Evolutionary conservation across 2,113 vertebrate species (phyloP), one percentile per base, ranked within the genome.

Genomic region (Hystrix brachyura): DNA sequence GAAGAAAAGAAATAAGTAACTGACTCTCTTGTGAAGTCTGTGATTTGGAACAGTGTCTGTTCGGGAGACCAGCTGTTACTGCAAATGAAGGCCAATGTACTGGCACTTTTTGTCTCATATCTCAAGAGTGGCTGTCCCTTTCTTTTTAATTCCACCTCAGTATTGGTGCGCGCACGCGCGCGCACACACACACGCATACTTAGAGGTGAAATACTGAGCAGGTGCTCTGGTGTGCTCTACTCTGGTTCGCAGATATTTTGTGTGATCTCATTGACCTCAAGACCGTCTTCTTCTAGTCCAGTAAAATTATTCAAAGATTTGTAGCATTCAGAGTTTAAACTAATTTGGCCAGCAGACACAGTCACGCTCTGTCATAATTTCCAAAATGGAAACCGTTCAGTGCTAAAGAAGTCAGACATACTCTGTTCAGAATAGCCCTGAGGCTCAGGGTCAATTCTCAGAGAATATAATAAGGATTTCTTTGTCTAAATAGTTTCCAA

Each of bases 21-120:
- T 62, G 53, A 51, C 94, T 97, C 76, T 87, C 29, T 10, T 95
- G 53, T 92, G 67, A 92, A 94, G 69, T 87, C 69, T 97, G 46
- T 62, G 87, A 90, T 79, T 94, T 85, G 94, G 92, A 95, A 81
- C 12, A 74, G 23, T 7, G 27, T 25, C 95, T 93, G 17, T 62
- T 93, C 62, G 34, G 27, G 64, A 82, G 87, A 94, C 94, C 64
- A 92, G 53, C 55, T 87, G 55, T 51, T 93, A 81, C 48, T 57
- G 25, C 65, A 96, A 60, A 90, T 67, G 53, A 96, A 91, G 76
- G 65, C 71, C 91, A 96, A 74, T 43, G 17, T 55, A 84, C 43
- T 0, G 0, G n/a, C 46, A 94, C 48, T 93, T 86, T 95, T 62
- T 91, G 18, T 38, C 64, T 85, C 84, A 82, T 92, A 90, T 79